Base-by-base conservation (phyloP, 2,888 invertebrate species). In the Tortricodes alternella region DNA sequence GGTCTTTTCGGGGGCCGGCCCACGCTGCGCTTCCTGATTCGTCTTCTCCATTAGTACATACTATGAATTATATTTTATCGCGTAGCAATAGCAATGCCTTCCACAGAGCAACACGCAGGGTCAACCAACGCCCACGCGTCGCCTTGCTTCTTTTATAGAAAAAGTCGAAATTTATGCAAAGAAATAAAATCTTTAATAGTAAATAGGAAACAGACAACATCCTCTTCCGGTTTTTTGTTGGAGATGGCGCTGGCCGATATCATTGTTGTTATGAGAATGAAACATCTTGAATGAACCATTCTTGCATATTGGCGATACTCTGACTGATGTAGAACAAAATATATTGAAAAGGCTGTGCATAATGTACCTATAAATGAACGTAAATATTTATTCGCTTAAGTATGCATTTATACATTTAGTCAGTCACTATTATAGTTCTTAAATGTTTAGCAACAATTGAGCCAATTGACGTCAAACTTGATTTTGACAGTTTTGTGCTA, bases 61-160 rank as follows among this genome's bases (percentile, higher is more conserved):
- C 2, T 29, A 11, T 29, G 9, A 29, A 0, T 13, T 7, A 8
- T 7, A 1, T 2, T 52, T 27, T 24, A 39, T 49, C 4, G 16
- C 43, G 4, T n/a, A 15, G 27, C 19, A 29, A 11, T 4, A 0
- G 5, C 5, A n/a, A 9, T 41, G 51, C 21, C 59, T 48, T 23
- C 3, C 43, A 52, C 34, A 48, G 51, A n/a, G 9, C 8, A 9
- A 2, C 32, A 8, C 37, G 32, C 41, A 35, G 44, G 53, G 32
- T 50, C 59, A 43, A 43, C 27, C 57, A 50, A 56, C 73, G 63
- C 78, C 78, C 68, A 78, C 78, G 67, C 71, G 41, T 41, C 61
- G 58, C 77, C 78, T 78, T 64, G 73, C 38, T 43, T 58, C 65
- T 61, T 38, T 63, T 69, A 61, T 68, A 53, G 61, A 64, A 60